phyloP scores from a whole-genome alignment of 2,888 invertebrate species.

The Anaspis maculata region DNA sequence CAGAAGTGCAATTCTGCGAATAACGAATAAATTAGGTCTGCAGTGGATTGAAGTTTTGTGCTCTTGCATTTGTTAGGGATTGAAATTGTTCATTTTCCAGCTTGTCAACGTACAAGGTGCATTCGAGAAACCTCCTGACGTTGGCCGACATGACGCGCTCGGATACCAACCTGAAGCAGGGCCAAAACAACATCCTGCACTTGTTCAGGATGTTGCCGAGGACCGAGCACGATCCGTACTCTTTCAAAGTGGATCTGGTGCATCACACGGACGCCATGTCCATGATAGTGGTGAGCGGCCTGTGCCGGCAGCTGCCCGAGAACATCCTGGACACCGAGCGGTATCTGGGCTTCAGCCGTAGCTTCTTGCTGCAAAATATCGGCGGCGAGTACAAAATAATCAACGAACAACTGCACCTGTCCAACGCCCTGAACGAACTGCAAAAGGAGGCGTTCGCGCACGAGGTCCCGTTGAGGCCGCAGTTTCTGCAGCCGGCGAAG shows the following conservation, averaged over 20 bases:
- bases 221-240: slow-evolving; percentile 56
- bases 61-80: no score
- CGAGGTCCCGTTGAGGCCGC: slow-evolving; percentile 15
- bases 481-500: slow-evolving; percentile 19
- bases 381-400: slow-evolving; percentile 52
- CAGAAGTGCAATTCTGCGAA: no score
- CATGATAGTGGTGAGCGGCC: slow-evolving; percentile 55
- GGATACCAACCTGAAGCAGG: slow-evolving; percentile 8
- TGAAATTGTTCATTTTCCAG: slow-evolving; percentile 24
- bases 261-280: slow-evolving; percentile 39
- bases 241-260: slow-evolving; percentile 60
- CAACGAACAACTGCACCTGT: slow-evolving; percentile 60
- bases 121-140: slow-evolving; percentile 45
- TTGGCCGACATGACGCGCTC: slow-evolving; percentile 36
- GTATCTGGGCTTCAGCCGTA: slow-evolving; percentile 49
- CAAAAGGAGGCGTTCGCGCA: slow-evolving; percentile 27
- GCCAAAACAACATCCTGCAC: slow-evolving; percentile 37
- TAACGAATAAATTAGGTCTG: no score
- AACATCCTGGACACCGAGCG: slow-evolving; percentile 43
- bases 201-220: slow-evolving; percentile 47
- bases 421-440: slow-evolving; percentile 36
- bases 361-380: slow-evolving; percentile 46
- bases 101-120: slow-evolving; percentile 35
- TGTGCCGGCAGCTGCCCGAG: slow-evolving; percentile 53
- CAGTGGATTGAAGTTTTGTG: no score